Conservation (phyloP, 2,797 vertebrate species). For the Pangasius djambal region DNA sequence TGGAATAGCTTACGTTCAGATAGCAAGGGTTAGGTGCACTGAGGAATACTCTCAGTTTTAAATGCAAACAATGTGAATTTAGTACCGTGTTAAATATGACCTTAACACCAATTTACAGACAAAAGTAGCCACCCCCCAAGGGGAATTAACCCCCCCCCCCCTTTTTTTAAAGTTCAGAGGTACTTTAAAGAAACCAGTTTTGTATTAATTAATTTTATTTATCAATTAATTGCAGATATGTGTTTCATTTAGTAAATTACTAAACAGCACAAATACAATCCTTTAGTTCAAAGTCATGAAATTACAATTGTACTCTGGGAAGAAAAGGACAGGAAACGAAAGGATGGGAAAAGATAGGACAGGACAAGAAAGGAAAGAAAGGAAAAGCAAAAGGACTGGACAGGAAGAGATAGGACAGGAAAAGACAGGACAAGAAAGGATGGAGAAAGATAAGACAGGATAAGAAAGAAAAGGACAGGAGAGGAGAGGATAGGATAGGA, state of each 20-base stretch:
- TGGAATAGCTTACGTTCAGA: neutral
- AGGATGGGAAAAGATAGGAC: neutral
- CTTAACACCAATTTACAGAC: neutral
- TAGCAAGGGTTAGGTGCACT: neutral
- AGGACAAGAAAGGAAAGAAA: neutral
- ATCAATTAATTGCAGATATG: neutral
- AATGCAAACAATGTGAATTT: neutral
- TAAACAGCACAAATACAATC: neutral
- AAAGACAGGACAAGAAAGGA: neutral
- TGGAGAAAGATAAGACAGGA: neutral
- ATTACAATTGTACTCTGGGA: neutral
- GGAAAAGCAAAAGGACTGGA: too few species aligned
- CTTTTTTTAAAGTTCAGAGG: neutral
- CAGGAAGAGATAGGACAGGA: neutral
- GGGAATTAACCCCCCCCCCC: neutral
- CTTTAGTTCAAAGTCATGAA: neutral
- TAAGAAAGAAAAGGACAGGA: neutral
- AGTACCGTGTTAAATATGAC: neutral
- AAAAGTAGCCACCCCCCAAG: neutral
- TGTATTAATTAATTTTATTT: too few species aligned
- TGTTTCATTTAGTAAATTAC: neutral
- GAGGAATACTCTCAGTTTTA: neutral
- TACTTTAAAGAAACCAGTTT: neutral
- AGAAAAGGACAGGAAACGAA: neutral
- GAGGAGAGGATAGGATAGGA: neutral